Conservation (phyloP, 2,113 vertebrate species). For the Lota lota region DNA sequence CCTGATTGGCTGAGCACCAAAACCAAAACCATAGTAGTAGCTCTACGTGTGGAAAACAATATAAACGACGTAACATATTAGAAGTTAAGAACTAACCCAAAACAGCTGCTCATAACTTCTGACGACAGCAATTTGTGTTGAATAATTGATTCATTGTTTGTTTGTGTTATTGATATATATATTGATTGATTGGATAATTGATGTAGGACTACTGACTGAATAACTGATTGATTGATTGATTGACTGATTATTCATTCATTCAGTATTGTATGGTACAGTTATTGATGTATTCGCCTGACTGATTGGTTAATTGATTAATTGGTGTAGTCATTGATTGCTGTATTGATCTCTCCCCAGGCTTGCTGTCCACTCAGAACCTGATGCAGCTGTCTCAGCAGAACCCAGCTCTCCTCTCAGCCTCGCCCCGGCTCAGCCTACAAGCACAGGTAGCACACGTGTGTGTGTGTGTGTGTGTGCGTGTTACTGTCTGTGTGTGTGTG, state of each 20-base stretch:
- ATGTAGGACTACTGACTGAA: no score
- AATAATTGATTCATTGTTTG: no score
- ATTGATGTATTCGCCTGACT: no score
- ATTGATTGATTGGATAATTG: neutral
- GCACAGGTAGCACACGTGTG: constrained; percentile 74
- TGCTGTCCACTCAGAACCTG: constrained; percentile 86
- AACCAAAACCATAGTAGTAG: no score
- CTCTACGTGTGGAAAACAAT: no score
- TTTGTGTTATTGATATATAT: neutral
- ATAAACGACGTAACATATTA: no score
- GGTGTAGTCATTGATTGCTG: neutral
- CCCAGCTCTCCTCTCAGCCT: constrained; percentile 79
- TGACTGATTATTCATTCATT: neutral
- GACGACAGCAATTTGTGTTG: neutral
- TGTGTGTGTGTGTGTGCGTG: neutral
- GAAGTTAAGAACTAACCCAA: no score
- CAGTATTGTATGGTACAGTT: neutral
- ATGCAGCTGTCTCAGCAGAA: constrained; percentile 94
- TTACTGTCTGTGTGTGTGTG: no score
- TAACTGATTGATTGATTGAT: neutral
- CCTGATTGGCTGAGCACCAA: no score
- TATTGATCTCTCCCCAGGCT: constrained; percentile 61
- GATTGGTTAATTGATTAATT: neutral
- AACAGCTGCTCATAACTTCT: no score
- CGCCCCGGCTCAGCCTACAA: constrained; percentile 82